These are phyloP conservation scores for Peromyscus eremicus DNA, from an alignment of 2,797 vertebrate species.

Conservation along the genomic window DNA sequence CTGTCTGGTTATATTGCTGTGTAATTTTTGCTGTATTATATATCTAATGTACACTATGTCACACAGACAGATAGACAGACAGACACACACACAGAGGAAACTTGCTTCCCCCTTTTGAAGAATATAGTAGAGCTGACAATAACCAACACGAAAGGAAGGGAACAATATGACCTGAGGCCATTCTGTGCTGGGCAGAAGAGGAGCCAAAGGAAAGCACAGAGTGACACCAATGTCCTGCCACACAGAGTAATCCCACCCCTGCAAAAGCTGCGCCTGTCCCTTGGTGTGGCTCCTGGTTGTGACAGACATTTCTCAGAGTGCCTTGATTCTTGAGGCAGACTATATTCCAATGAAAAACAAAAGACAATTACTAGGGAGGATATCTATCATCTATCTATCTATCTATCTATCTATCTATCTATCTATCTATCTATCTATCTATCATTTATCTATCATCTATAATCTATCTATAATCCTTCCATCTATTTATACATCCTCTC, in stretches of 20 bases:
- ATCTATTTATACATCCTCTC: neutral
- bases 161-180: neutral
- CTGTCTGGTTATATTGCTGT: neutral
- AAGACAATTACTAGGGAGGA: neutral
- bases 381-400: neutral
- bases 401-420: neutral
- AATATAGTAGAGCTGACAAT: neutral
- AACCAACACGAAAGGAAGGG: neutral
- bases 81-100: neutral
- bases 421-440: neutral
- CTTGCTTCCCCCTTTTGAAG: neutral
- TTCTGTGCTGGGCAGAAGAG: accelerated
- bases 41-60: neutral
- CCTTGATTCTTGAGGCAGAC: neutral
- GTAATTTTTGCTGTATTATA: neutral
- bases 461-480: neutral
- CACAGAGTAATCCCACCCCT: neutral
- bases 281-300: neutral
- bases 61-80: too few species aligned
- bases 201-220: too few species aligned
- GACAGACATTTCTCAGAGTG: neutral
- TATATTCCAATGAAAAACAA: neutral
- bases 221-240: neutral
- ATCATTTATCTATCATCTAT: neutral
- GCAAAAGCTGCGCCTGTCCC: neutral